Base-by-base conservation (phyloP, 1,140 invertebrate genomes). In the Protaetia brevitarsis region DNA sequence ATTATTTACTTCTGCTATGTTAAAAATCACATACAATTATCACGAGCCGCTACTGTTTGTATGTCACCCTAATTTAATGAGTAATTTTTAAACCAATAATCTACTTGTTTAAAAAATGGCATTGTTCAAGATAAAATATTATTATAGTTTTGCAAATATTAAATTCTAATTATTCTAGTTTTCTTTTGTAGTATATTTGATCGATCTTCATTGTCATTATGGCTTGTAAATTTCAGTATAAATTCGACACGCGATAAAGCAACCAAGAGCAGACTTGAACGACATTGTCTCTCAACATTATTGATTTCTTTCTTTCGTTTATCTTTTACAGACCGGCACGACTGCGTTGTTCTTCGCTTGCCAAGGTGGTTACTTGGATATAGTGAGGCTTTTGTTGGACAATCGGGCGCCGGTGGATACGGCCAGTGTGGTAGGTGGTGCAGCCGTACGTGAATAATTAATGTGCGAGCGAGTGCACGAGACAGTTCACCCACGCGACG, bases 281-380 rank as follows among this genome's bases (percentile, higher is more conserved):
- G 4, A 51, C 19, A 19, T 51, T 10, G 16, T 4, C 19, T 21
- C 16, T 21, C 1, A 10, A n/a, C 19, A 10, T 51, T 51, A 51
- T 51, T 51, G 41, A 51, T 19, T 51, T 51, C n/a, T n/a, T 31
- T 45, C 16, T 8, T 19, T 13, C 37, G 8, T 45, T 45, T 45
- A n/a, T 51, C 26, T 72, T 61, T 82, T 81, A 64, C 77, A 95
- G 93, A 95, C 94, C 51, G 94, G 94, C 69, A 95, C 94, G 28
- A 94, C 91, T 63, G 89, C 94, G 2, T 79, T 97, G 68, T 96
- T 96, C 81, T 96, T 96, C 79, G 93, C 94, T 51, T 88, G 93
- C 6, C 95, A 97, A 80, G 90, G 90, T 67, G 95, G 94, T 2
- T 94, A 89, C 79, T 79, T 92, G 65, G 92, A 96, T 73, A 88